A percentile compares a stretch with the other conserved stretches of the same genome.
Conservation (phyloP, 2,113 vertebrate species). For the Toxotes jaculatrix region DNA sequence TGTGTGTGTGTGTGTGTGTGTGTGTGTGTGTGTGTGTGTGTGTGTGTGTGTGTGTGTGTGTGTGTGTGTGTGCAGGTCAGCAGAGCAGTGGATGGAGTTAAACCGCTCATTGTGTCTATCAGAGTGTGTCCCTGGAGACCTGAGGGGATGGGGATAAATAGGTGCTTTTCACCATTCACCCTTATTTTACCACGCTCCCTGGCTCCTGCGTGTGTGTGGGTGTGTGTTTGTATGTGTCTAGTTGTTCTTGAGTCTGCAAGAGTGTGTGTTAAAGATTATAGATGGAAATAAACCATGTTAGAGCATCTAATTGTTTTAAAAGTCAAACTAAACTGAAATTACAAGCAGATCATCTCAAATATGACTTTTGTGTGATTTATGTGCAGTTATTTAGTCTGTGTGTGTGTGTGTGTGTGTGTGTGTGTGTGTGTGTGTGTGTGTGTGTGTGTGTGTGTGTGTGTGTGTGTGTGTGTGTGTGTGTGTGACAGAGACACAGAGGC, state of each 20-base stretch:
- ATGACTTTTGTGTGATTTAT: slow-evolving; percentile 10
- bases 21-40: slow-evolving; percentile 24
- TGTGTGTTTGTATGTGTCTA: not conserved
- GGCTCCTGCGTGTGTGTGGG: slow-evolving; percentile 42
- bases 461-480: not conserved
- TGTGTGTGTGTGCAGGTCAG: slow-evolving; percentile 39
- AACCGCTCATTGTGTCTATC: slow-evolving; percentile 69
- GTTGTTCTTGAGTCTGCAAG: not conserved
- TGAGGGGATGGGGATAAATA: slow-evolving; percentile 68
- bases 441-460: not conserved
- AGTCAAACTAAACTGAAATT: not conserved
- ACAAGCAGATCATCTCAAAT: not conserved
- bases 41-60: slow-evolving; percentile 32
- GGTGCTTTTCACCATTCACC: slow-evolving; percentile 74
- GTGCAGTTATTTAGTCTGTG: slow-evolving; percentile 37
- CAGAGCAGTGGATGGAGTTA: slow-evolving; percentile 59
- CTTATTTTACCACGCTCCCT: slow-evolving; percentile 59
- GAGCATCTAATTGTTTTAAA: not conserved
- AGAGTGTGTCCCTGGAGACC: slow-evolving; percentile 61
- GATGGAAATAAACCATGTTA: not conserved
- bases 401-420: slow-evolving; percentile 19
- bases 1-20: slow-evolving; percentile 2
- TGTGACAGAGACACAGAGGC: not conserved
- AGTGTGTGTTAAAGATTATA: not conserved
- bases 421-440: not conserved